Percentiles rank a stretch among this genome's conserved stretches.
phyloP scores from a whole-genome alignment of 2,888 invertebrate species.

The Mellilla xanthometata region DNA sequence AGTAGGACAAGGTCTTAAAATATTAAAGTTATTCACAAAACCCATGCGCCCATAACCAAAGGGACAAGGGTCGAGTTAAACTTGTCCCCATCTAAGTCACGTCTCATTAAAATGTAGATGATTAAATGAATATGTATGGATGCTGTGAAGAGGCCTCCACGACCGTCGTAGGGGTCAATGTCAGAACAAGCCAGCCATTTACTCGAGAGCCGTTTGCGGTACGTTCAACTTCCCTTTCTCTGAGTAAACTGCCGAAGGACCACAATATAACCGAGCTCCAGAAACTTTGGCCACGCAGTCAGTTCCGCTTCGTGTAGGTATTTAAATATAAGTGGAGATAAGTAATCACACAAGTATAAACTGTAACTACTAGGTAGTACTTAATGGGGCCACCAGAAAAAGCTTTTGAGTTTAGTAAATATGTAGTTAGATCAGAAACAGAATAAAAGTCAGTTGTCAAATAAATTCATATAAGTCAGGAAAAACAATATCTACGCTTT shows the following conservation, averaged over 20 bases:
- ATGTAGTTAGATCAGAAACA: too few relatives aligned
- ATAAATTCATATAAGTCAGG: too few relatives aligned
- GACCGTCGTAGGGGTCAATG: constrained; percentile 72
- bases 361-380: background rate
- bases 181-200: constrained; percentile 56
- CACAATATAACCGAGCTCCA: constrained; percentile 43
- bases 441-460: too few relatives aligned
- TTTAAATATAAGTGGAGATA: constrained; percentile 7
- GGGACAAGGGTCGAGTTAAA: constrained; percentile 30
- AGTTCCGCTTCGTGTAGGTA: constrained; percentile 48
- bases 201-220: constrained; percentile 41
- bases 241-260: constrained; percentile 32
- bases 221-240: constrained; percentile 45
- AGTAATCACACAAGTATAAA: background rate
- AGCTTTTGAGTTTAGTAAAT: too few relatives aligned
- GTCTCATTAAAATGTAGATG: constrained; percentile 66
- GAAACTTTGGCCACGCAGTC: constrained; percentile 45
- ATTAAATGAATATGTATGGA: constrained; percentile 64
- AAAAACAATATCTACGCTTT: too few relatives aligned
- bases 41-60: constrained; percentile 12
- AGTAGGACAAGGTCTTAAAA: background rate
- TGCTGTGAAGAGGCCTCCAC: constrained; percentile 60
- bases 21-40: background rate
- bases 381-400: too few relatives aligned
- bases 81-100: constrained; percentile 44